These are phyloP conservation scores for Phacellophora camtschatica DNA, from an alignment of 30 jellyfish, hydroid and myxozoan species.

Conservation along the genomic window DNA sequence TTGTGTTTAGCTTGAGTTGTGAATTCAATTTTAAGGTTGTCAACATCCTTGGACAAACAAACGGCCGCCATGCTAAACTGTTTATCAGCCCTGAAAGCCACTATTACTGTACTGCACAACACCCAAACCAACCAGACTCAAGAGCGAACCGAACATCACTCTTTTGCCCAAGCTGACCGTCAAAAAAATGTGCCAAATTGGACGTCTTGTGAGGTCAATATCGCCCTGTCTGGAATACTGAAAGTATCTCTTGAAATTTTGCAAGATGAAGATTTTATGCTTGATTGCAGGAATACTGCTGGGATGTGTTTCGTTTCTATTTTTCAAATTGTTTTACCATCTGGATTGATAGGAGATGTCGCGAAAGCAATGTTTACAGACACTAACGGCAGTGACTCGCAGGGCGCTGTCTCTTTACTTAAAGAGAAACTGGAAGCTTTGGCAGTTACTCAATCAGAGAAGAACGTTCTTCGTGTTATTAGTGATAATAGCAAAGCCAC, in stretches of 20 bases:
- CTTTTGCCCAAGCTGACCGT: background rate
- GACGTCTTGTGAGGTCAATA: no score
- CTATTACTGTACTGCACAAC: constrained; percentile 27
- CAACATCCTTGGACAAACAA: constrained; percentile 14
- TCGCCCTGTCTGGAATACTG: background rate
- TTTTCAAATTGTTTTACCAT: constrained; percentile 29
- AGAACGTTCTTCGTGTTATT: no score
- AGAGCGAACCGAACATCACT: background rate
- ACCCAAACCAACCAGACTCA: background rate
- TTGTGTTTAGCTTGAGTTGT: no score
- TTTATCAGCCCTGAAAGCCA: constrained; percentile 34
- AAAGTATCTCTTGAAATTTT: background rate
- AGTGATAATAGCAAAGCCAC: no score
- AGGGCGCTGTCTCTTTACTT: no score
- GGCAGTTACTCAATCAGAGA: no score
- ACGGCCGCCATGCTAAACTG: constrained; percentile 49
- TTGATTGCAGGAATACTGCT: constrained; percentile 88
- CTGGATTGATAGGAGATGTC: background rate
- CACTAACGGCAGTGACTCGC: no score
- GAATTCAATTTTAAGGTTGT: background rate
- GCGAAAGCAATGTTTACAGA: background rate
- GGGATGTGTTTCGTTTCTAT: constrained; percentile 52
- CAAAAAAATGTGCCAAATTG: background rate
- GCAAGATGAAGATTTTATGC: constrained; percentile 23
- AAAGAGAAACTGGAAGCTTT: no score